These are phyloP conservation scores for Agonopterix heracliana DNA, from an alignment of 2,888 invertebrate species.

Conservation along the genomic window DNA sequence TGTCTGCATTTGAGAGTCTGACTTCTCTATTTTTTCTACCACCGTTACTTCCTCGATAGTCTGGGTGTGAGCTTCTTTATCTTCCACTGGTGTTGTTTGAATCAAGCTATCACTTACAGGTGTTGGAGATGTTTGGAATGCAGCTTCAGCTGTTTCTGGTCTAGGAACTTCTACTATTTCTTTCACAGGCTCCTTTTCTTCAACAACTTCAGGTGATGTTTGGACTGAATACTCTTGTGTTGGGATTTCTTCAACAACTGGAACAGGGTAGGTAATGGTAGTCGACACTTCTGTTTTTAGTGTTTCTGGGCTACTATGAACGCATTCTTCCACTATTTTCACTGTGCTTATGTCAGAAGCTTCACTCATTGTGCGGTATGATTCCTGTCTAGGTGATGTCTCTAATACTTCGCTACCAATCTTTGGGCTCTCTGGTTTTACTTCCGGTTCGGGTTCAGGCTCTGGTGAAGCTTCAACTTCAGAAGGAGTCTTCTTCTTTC, in stretches of 20 bases:
- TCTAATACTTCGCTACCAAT: slow-evolving; percentile 58
- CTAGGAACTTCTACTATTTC: slow-evolving; percentile 41
- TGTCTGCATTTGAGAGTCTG: slow-evolving; percentile 61
- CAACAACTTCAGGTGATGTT: slow-evolving; percentile 73
- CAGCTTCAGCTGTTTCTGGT: slow-evolving; percentile 50
- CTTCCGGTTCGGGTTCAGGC: slow-evolving; percentile 26
- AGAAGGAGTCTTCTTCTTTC: slow-evolving; percentile 59
- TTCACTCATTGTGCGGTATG: slow-evolving; percentile 77
- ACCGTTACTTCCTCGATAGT: slow-evolving; percentile 47
- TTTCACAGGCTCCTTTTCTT: slow-evolving; percentile 49
- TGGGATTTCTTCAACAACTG: slow-evolving; percentile 76
- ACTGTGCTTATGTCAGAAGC: slow-evolving; percentile 76
- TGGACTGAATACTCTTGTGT: slow-evolving; percentile 75
- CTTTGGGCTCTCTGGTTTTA: slow-evolving; percentile 59
- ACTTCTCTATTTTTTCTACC: slow-evolving; percentile 52
- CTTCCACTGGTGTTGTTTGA: slow-evolving; percentile 78
- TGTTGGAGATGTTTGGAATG: slow-evolving; percentile 74
- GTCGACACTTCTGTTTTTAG: slow-evolving; percentile 64
- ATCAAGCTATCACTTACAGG: slow-evolving; percentile 64
- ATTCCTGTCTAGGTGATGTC: slow-evolving; percentile 75
- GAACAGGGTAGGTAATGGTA: slow-evolving; percentile 74
- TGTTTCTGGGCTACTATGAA: slow-evolving; percentile 70
- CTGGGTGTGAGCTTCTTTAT: slow-evolving; percentile 57
- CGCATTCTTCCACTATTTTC: slow-evolving; percentile 80
- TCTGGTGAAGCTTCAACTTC: slow-evolving; percentile 26